Percentiles rank a stretch among this genome's conserved stretches.
phyloP scores from a whole-genome alignment of 2,113 vertebrate species.

The Trogon surrucura region DNA sequence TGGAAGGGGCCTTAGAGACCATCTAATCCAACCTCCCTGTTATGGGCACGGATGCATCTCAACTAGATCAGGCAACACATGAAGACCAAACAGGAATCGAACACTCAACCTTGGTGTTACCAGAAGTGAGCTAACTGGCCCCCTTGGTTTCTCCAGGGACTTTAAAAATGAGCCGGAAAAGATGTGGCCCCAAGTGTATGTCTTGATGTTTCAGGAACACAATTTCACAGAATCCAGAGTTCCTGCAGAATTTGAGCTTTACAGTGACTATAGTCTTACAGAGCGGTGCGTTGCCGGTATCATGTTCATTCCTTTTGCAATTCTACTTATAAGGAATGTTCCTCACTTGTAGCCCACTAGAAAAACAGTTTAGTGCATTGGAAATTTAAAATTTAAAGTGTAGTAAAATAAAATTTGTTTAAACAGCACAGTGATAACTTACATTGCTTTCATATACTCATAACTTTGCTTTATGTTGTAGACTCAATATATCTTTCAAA shows the following conservation, averaged over 20 bases:
- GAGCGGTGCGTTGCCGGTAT: background rate
- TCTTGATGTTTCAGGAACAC: background rate
- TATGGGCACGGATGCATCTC: too few relatives aligned
- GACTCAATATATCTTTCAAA: background rate
- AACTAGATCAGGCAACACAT: too few relatives aligned
- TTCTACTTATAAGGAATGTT: background rate
- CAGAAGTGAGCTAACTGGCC: too few relatives aligned
- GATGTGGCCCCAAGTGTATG: background rate
- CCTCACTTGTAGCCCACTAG: background rate
- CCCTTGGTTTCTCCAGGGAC: rapidly evolving
- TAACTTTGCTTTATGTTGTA: background rate
- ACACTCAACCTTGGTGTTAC: too few relatives aligned
- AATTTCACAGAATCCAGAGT: background rate
- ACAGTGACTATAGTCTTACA: too few relatives aligned
- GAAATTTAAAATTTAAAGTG: background rate
- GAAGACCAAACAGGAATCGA: too few relatives aligned
- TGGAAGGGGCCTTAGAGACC: too few relatives aligned
- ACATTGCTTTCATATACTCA: background rate
- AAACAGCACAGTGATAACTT: background rate
- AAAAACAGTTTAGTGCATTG: background rate
- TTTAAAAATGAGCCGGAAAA: background rate
- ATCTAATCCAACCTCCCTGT: too few relatives aligned
- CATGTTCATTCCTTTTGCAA: background rate
- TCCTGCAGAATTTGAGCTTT: background rate
- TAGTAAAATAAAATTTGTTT: background rate